Base-by-base conservation (phyloP, 2,113 vertebrate genomes). In the Varanus komodoensis region DNA sequence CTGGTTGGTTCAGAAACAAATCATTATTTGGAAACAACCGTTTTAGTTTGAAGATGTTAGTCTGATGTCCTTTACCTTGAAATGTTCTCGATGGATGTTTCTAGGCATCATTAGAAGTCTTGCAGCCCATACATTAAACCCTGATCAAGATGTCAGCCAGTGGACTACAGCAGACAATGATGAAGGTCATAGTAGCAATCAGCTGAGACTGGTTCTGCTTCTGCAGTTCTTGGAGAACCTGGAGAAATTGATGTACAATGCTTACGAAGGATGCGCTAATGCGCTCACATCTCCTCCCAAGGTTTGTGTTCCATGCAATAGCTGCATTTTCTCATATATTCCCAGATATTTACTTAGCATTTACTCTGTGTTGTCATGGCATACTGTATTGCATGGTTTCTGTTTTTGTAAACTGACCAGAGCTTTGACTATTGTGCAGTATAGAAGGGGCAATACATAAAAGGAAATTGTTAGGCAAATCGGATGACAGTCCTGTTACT, bases 191-290 rank as follows among this genome's bases (percentile, higher is more conserved):
- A 97, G 98, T 15, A 98, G 98, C 93, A 99, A 99, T 94, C 99
- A 99, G 93, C 98, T 99, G 38, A 98, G 99, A 68, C 98, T 99
- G 64, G 97, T 98, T 91, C 97, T 99, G 86, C 98, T 99, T 87
- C 97, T 99, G 9, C 99, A 99, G 95, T 99, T 98, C 92, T 96
- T 99, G 92, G 99, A 99, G 94, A 99, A 99, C 95, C 94, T 99
- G 93, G 99, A 99, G 95, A 99, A 99, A 92, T 94, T 99, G 92
- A 99, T 99, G 99, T 99, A 99, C 95, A 99, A 99, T 54, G 99
- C 99, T 3, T 99, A 99, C 8, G 99, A 99, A 95, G 99, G 99
- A 93, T 99, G 99, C 50, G 98, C 99, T 81, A 99, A 99, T 80
- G 99, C 99, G 1, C 98, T 99, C 57, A 99, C 98, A 0, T 98